Evolutionary conservation across 2,113 vertebrate species (phyloP).

Genomic region (Haemorhous mexicanus): DNA sequence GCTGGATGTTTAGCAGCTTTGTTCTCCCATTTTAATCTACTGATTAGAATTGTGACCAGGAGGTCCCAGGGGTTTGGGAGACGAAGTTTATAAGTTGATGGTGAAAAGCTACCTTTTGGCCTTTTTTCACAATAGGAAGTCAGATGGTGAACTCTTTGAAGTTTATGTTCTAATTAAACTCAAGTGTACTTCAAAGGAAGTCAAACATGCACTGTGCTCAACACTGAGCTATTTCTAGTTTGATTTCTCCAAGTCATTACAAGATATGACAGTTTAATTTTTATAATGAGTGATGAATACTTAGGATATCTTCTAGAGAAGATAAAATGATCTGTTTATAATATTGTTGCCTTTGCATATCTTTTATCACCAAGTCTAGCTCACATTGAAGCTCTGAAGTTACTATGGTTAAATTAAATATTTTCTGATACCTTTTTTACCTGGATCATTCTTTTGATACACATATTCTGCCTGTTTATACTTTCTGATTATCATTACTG

Average conservation of each 20-base stretch:
- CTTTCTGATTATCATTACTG: not conserved
- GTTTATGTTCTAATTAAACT: slow-evolving; percentile 34
- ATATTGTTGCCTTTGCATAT: not conserved
- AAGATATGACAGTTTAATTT: slow-evolving; percentile 15
- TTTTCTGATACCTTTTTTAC: not conserved
- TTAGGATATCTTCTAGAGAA: not conserved
- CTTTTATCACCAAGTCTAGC: not conserved
- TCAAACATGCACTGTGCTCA: not conserved
- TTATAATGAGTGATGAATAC: slow-evolving; percentile 13
- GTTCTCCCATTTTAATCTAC: not conserved
- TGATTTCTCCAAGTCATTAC: slow-evolving; percentile 13
- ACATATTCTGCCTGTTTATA: not conserved
- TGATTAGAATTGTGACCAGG: not conserved
- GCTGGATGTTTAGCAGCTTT: not conserved
- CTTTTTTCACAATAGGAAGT: slow-evolving; percentile 35
- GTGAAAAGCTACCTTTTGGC: not conserved
- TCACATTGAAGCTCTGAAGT: not conserved
- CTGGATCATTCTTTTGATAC: not conserved
- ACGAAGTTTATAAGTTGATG: not conserved
- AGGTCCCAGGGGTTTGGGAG: not conserved
- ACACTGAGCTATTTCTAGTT: not conserved
- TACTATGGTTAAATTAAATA: not conserved
- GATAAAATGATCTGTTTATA: not conserved
- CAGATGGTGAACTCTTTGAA: slow-evolving; percentile 20
- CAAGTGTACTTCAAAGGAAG: slow-evolving; percentile 26